A percentile compares a stretch with the other conserved stretches of the same genome.
phyloP scores from a whole-genome alignment of 1,140 invertebrate species.

The Drosophila seguyi region DNA sequence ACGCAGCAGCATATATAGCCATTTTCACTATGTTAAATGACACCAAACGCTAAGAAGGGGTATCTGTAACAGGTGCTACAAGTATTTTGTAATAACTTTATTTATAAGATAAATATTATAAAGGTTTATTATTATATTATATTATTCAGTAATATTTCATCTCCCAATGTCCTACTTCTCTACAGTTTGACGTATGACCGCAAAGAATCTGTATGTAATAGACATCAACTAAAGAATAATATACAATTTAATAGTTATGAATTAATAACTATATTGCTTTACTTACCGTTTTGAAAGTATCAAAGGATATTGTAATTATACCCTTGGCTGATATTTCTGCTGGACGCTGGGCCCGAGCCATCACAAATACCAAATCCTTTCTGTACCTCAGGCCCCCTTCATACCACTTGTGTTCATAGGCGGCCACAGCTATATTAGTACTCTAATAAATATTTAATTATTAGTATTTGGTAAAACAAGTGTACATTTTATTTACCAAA shows the following conservation, averaged over 20 bases:
- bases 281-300: conserved; percentile 56
- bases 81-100: no score
- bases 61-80: not conserved
- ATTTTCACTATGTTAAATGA: conserved; percentile 19
- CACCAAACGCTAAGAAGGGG: conserved; percentile 3
- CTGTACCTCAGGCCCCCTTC: conserved; percentile 38
- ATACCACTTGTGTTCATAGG: conserved; percentile 57
- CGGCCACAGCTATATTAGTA: conserved; percentile 36
- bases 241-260: no score
- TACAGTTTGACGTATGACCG: conserved; percentile 40
- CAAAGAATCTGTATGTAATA: conserved; percentile 52
- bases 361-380: conserved; percentile 44
- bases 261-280: no score
- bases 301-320: conserved; percentile 46
- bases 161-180: not conserved
- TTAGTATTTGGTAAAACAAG: no score
- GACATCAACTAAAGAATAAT: conserved; percentile 36
- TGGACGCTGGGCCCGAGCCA: conserved; percentile 46
- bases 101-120: no score
- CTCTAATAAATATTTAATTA: conserved; percentile 30
- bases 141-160: not conserved
- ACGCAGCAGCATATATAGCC: conserved; percentile 27
- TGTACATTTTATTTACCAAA: conserved; percentile 16
- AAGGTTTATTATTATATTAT: no score
- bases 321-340: conserved; percentile 47